Evolutionary conservation across 2,888 invertebrate species (phyloP).

Genomic region (Drosophila austrosaltans): DNA sequence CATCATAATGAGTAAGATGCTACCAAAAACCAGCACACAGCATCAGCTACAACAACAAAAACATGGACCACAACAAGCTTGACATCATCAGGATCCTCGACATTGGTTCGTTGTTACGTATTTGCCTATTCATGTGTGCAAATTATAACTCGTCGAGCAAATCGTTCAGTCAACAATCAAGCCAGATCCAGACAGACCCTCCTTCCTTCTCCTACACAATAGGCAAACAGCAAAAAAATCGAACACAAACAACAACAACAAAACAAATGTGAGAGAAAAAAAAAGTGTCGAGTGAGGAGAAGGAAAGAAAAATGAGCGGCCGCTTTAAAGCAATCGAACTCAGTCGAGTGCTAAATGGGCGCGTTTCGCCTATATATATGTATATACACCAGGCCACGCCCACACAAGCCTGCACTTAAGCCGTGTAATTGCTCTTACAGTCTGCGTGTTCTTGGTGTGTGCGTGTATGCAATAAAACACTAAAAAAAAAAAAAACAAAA

Average conservation of each 20-base stretch:
- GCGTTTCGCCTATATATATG: conserved; percentile 16
- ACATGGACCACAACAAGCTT: conserved; percentile 17
- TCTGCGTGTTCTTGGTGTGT: conserved; percentile 41
- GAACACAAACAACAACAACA: conserved; percentile 4
- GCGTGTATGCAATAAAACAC: conserved; percentile 18
- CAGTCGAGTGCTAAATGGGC: conserved; percentile 45
- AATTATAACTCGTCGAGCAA: conserved; percentile 44
- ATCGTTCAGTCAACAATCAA: conserved; percentile 36
- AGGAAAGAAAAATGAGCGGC: neutral
- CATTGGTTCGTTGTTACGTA: conserved; percentile 32
- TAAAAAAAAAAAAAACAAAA: neutral
- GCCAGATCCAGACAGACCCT: conserved; percentile 6
- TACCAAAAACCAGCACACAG: neutral
- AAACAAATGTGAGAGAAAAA: conserved; percentile 7
- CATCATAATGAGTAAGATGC: conserved; percentile 9
- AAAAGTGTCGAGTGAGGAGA: conserved; percentile 1
- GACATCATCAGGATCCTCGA: conserved; percentile 24
- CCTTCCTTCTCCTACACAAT: conserved; percentile 21
- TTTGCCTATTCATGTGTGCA: conserved; percentile 55
- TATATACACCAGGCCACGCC: conserved; percentile 17
- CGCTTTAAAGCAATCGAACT: conserved; percentile 53
- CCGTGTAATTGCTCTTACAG: conserved; percentile 44
- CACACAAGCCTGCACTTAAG: conserved; percentile 32
- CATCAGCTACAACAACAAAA: neutral
- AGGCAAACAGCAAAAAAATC: conserved; percentile 39